A percentile compares a stretch with the other conserved stretches of the same genome.
These are phyloP conservation scores for Heliothis virescens DNA, from an alignment of 1,140 invertebrate species.

Conservation along the genomic window DNA sequence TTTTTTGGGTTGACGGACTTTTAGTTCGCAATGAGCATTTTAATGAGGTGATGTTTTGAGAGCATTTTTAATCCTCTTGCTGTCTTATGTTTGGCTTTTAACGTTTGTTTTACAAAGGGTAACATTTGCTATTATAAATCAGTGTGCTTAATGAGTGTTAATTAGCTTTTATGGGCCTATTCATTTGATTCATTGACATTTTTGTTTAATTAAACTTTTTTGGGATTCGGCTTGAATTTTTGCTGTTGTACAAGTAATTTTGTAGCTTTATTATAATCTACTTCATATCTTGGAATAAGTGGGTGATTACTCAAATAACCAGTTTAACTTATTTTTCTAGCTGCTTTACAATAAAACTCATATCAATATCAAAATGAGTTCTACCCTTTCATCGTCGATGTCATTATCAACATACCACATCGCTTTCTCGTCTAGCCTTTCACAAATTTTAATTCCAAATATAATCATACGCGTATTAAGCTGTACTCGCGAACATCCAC, in stretches of 20 bases:
- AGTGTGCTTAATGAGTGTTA: background rate
- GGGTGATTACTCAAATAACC: too few relatives aligned
- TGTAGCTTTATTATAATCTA: too few relatives aligned
- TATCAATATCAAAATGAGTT: background rate
- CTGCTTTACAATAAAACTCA: background rate
- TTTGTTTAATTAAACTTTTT: too few relatives aligned
- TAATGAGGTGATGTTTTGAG: constrained; percentile 21
- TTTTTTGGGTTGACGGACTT: constrained; percentile 25
- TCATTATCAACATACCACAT: background rate
- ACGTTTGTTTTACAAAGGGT: background rate
- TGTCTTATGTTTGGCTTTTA: background rate
- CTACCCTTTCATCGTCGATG: background rate
- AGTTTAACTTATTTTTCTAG: background rate
- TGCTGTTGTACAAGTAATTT: too few relatives aligned
- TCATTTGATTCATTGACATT: background rate
- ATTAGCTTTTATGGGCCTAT: background rate
- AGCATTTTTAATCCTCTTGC: constrained; percentile 4
- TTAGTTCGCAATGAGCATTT: constrained; percentile 4
- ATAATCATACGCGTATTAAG: constrained; percentile 39
- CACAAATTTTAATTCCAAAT: constrained; percentile 16
- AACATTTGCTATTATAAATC: constrained; percentile 10
- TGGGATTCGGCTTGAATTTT: too few relatives aligned
- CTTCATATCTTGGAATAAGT: too few relatives aligned
- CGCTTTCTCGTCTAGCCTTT: constrained; percentile 11
- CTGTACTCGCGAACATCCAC: constrained; percentile 6